A percentile compares a stretch with the other conserved stretches of the same genome.
phyloP scores from a whole-genome alignment of 1,140 invertebrate genomes.

The Temnothorax nylanderi region DNA sequence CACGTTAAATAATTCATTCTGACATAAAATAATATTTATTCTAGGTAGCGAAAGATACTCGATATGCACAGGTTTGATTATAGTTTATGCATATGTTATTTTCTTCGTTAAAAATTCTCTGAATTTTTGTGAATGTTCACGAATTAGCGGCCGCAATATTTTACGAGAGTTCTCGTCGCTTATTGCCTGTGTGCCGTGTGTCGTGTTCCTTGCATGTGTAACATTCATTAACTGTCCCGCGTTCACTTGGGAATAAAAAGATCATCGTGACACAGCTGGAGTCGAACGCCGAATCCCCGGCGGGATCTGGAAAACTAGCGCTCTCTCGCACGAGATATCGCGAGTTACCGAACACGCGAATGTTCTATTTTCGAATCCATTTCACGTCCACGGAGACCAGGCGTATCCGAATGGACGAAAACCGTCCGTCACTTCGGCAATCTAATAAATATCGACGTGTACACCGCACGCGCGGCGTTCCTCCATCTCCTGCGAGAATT shows the following conservation, averaged over 20 bases:
- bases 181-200: no score
- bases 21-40: background rate
- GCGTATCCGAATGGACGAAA: slow-evolving; percentile 23
- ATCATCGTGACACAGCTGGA: slow-evolving; percentile 20
- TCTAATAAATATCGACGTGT: slow-evolving; percentile 64
- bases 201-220: slow-evolving; percentile 19
- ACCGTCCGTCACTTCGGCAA: slow-evolving; percentile 42
- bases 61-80: background rate
- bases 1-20: background rate
- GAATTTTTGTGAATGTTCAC: background rate
- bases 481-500: background rate
- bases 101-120: background rate
- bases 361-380: slow-evolving; percentile 1
- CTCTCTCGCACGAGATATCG: background rate
- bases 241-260: background rate
- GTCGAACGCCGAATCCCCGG: slow-evolving; percentile 8
- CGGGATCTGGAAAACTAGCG: background rate
- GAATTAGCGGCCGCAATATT: background rate
- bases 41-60: background rate
- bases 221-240: slow-evolving; percentile 34
- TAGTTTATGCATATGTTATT: no score
- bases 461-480: slow-evolving; percentile 1
- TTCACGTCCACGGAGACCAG: background rate
- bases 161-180: background rate
- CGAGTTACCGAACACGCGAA: background rate